These are phyloP conservation scores for Bambusicola thoracicus DNA, from an alignment of 2,113 vertebrate genomes.

Conservation along the genomic window DNA sequence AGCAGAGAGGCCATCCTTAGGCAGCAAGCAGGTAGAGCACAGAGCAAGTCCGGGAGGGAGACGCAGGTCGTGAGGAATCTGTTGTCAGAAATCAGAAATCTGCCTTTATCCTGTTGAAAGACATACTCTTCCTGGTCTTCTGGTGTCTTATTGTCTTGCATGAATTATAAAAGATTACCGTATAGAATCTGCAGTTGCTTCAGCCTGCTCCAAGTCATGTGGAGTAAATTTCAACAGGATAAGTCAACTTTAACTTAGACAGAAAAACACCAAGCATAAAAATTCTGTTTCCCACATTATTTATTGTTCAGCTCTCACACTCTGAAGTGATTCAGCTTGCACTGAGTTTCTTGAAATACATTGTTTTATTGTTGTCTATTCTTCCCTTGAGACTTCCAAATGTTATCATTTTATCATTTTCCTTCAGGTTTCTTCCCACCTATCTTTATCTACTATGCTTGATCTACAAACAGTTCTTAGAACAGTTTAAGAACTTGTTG, in stretches of 20 bases:
- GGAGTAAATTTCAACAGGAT: background rate
- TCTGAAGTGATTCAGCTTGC: background rate
- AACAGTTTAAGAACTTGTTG: background rate
- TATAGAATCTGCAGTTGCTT: background rate
- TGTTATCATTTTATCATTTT: background rate
- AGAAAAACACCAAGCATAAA: background rate
- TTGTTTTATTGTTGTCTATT: background rate
- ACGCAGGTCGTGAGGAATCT: too few relatives aligned
- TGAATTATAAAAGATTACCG: background rate
- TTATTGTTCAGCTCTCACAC: background rate
- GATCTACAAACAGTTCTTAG: background rate
- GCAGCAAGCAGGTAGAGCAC: too few relatives aligned
- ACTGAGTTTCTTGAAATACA: rapidly evolving
- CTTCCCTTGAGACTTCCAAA: background rate
- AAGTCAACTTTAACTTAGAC: background rate
- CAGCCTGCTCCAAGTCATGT: background rate
- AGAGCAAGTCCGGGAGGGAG: too few relatives aligned
- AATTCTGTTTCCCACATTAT: background rate
- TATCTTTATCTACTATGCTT: background rate
- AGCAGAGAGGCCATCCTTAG: too few relatives aligned
- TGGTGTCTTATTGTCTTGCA: background rate
- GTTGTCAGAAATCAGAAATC: too few relatives aligned
- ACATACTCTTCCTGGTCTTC: background rate
- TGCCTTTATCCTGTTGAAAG: background rate
- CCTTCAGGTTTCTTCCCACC: background rate